Evolutionary conservation across 2,113 vertebrate genomes (phyloP).

Genomic region (Martes martes): DNA sequence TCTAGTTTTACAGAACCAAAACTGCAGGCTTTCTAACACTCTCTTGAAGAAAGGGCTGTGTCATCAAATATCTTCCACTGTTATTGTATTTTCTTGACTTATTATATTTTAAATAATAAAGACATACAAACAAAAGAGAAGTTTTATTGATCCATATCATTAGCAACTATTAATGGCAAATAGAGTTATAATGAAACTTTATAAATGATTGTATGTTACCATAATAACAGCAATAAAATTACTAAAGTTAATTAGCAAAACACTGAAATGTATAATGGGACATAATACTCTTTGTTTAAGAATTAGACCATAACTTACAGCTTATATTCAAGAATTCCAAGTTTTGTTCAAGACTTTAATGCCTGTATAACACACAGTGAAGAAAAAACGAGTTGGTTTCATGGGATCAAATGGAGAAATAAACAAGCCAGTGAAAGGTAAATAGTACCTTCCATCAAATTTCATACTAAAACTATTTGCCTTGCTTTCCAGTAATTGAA

Average conservation of each 20-base stretch:
- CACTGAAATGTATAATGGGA: background rate
- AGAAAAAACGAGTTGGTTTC: background rate
- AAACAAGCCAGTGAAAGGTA: background rate
- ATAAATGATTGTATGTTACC: background rate
- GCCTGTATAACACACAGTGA: background rate
- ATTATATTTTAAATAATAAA: background rate
- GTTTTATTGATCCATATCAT: background rate
- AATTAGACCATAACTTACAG: background rate
- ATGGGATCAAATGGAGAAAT: background rate
- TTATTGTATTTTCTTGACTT: background rate
- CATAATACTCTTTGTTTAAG: background rate
- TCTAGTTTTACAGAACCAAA: background rate
- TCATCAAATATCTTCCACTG: background rate
- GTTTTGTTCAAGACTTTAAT: background rate
- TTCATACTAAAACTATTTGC: background rate
- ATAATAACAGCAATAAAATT: constrained; percentile 38
- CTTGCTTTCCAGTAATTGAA: background rate
- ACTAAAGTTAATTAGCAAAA: background rate
- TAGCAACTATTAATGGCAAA: constrained; percentile 21
- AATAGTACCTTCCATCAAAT: background rate
- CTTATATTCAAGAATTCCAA: background rate
- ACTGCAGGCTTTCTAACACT: background rate
- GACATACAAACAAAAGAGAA: background rate
- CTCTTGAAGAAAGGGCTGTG: background rate
- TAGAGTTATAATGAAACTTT: constrained; percentile 9